Percentiles rank a stretch among this genome's conserved stretches.
Evolutionary conservation across 2,888 invertebrate species (phyloP).

Genomic region (Ferdinandea cuprea): DNA sequence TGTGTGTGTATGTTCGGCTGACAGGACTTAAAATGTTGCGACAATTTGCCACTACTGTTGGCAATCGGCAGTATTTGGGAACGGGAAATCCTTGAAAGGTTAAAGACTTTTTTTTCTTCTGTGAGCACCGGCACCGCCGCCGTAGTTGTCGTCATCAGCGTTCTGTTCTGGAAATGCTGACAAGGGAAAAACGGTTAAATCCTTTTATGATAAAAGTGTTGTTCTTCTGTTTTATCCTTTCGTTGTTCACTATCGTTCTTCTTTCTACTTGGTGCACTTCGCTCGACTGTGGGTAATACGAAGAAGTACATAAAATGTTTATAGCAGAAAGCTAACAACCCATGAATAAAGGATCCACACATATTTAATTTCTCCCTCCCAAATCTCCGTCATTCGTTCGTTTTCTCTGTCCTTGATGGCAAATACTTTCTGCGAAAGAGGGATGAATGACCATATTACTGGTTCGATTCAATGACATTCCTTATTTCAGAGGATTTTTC

Average conservation of each 20-base stretch:
- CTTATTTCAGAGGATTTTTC: not conserved
- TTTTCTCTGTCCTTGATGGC: conserved; percentile 62
- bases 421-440: conserved; percentile 45
- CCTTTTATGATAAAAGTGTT: conserved; percentile 49
- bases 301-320: conserved; percentile 35
- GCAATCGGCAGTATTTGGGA: conserved; percentile 57
- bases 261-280: conserved; percentile 14
- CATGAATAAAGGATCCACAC: conserved; percentile 65
- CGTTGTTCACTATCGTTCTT: conserved; percentile 15
- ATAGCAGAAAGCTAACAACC: conserved; percentile 66
- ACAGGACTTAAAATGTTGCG: conserved; percentile 68
- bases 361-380: conserved; percentile 22
- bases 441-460: conserved; percentile 72
- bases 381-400: conserved; percentile 12
- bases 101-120: conserved; percentile 78
- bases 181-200: conserved; percentile 62
- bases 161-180: conserved; percentile 56
- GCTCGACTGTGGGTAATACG: conserved; percentile 45
- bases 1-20: conserved; percentile 10
- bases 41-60: conserved; percentile 43
- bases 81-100: conserved; percentile 81
- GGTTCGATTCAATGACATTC: conserved; percentile 45
- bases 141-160: conserved; percentile 36
- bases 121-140: conserved; percentile 9
- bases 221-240: conserved; percentile 14